Percentiles rank a stretch among this genome's conserved stretches.
Evolutionary conservation across 35 echinoderm and acorn worm species (phyloP).

Genomic region (Anneissia japonica): DNA sequence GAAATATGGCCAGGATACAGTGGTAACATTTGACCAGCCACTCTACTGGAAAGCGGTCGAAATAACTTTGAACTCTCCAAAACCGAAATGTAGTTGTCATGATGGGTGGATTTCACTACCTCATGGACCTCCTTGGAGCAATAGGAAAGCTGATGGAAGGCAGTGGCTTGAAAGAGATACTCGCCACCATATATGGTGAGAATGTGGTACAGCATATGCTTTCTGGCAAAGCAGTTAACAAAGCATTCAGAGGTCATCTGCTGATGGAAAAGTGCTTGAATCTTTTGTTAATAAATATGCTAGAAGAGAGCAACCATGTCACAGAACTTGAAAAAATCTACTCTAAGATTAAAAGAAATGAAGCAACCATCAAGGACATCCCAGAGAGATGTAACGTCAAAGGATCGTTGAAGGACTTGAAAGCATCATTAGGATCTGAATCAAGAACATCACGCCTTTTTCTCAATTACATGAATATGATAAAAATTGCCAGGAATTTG

Average conservation of each 20-base stretch:
- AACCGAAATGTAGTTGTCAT: no score
- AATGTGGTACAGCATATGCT: slow-evolving; percentile 28
- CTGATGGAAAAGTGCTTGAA: slow-evolving; percentile 1
- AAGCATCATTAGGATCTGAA: no score
- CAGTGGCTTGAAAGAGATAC: slow-evolving; percentile 1
- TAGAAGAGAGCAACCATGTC: no score
- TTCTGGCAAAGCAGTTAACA: slow-evolving; percentile 13
- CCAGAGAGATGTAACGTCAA: no score
- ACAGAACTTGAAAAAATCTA: no score
- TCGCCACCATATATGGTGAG: neutral
- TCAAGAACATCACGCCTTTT: no score
- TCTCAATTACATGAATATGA: no score
- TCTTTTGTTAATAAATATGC: no score
- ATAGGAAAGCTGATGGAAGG: slow-evolving; percentile 21
- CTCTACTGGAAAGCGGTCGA: slow-evolving; percentile 52
- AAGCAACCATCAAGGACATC: no score
- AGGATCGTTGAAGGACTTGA: no score
- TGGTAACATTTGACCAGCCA: slow-evolving; percentile 63
- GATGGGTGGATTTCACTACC: neutral
- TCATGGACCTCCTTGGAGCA: slow-evolving; percentile 25
- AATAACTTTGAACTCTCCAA: neutral
- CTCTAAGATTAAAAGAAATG: no score
- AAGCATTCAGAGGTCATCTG: slow-evolving; percentile 24
- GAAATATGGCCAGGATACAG: neutral
- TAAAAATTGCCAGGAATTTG: no score